A percentile compares a stretch with the other conserved stretches of the same genome.
Evolutionary conservation across 2,113 vertebrate genomes (phyloP).

Genomic region (Erythrocercus mccallii): DNA sequence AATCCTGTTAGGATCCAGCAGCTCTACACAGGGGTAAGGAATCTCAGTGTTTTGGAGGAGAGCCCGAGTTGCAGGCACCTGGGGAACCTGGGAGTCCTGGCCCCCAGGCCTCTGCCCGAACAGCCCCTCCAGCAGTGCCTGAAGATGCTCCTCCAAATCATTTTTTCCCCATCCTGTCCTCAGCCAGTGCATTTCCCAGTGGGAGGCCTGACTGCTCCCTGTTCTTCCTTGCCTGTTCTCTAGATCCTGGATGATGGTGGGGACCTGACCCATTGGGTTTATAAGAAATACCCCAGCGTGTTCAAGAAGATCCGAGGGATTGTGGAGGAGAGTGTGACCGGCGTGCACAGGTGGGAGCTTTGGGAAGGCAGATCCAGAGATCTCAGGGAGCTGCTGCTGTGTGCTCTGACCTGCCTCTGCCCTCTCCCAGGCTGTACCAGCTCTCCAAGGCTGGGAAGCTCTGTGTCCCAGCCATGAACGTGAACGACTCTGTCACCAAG

Average conservation of each 20-base stretch:
- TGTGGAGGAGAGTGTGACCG: slow-evolving; percentile 98
- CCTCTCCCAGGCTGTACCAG: slow-evolving; percentile 88
- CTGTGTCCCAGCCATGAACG: slow-evolving; percentile 98
- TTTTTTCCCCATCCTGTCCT: background rate
- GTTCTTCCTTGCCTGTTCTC: slow-evolving; percentile 49
- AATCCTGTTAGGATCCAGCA: background rate
- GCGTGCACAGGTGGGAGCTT: slow-evolving; percentile 88
- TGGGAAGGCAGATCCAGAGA: background rate
- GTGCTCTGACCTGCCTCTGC: slow-evolving; percentile 17
- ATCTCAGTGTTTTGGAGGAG: background rate
- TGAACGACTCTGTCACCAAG: slow-evolving; percentile 98
- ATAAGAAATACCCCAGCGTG: slow-evolving; percentile 96
- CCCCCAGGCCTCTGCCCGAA: background rate
- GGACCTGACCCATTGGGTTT: slow-evolving; percentile 98
- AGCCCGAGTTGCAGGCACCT: background rate
- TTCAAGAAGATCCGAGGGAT: slow-evolving; percentile 97
- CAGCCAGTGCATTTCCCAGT: background rate
- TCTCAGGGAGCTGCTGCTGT: background rate
- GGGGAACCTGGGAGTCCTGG: background rate
- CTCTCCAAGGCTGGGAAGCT: slow-evolving; percentile 97
- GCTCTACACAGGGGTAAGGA: background rate
- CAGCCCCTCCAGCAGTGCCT: background rate
- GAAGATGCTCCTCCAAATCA: background rate
- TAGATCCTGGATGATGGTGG: slow-evolving; percentile 98
- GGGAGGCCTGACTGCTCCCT: slow-evolving; percentile 57